Conservation (phyloP, 2,888 invertebrate species). For the Erynnis tages region DNA sequence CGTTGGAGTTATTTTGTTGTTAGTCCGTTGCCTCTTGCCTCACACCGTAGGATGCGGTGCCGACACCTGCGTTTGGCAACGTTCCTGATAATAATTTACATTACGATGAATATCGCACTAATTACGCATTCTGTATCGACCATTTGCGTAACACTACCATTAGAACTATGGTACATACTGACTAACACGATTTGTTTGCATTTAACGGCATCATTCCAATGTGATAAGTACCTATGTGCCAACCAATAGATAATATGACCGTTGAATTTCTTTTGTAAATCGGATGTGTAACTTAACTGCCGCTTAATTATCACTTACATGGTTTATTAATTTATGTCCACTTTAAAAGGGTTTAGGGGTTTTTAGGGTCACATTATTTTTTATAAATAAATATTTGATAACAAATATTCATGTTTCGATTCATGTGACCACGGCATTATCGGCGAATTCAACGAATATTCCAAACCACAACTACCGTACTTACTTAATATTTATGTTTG, state of each 20-base stretch:
- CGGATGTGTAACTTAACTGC: too few species aligned
- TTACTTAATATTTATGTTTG: too few species aligned
- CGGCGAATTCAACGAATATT: neutral
- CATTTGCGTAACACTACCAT: conserved; percentile 28
- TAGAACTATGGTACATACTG: conserved; percentile 1
- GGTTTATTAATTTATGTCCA: too few species aligned
- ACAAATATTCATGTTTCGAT: too few species aligned
- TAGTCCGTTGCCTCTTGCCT: conserved; percentile 2
- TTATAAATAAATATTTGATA: too few species aligned
- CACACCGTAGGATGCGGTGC: conserved; percentile 7
- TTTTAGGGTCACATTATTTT: too few species aligned
- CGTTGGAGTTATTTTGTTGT: neutral
- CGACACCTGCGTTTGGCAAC: conserved; percentile 16
- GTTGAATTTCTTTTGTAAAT: too few species aligned
- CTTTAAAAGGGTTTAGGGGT: too few species aligned
- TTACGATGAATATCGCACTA: conserved; percentile 28
- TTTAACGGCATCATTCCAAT: neutral
- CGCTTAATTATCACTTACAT: too few species aligned
- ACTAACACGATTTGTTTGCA: neutral
- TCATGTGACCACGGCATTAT: neutral
- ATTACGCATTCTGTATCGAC: conserved; percentile 29
- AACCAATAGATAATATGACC: too few species aligned
- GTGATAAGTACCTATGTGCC: too few species aligned
- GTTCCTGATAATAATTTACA: conserved; percentile 15
- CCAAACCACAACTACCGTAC: neutral